phyloP scores from a whole-genome alignment of 2,797 vertebrate species.

The Danio tinwini region DNA sequence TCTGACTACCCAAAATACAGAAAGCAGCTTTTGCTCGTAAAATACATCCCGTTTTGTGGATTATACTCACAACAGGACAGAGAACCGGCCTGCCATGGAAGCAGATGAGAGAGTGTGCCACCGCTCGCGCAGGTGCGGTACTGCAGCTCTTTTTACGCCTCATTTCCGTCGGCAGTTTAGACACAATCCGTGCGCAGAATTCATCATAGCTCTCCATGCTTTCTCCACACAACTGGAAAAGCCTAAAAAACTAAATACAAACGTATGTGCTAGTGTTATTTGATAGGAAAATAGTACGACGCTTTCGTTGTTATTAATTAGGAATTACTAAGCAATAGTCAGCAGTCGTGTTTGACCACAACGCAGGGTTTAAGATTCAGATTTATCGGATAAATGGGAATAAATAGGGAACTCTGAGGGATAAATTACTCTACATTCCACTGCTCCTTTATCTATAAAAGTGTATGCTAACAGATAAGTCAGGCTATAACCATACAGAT shows the following conservation, averaged over 20 bases:
- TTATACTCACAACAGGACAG: constrained; percentile 87
- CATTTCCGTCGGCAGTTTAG: constrained; percentile 76
- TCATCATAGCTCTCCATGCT: constrained; percentile 90
- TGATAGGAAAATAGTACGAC: not conserved
- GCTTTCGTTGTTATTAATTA: not conserved
- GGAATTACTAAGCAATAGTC: not conserved
- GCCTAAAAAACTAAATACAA: not conserved
- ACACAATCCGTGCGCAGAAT: constrained; percentile 83
- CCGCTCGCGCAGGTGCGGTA: constrained; percentile 63
- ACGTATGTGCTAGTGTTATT: not conserved
- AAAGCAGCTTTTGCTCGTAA: too few relatives aligned
- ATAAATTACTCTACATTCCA: not conserved
- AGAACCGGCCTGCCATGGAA: constrained; percentile 87
- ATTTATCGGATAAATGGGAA: too few relatives aligned
- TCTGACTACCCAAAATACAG: too few relatives aligned
- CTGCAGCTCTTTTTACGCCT: constrained; percentile 58
- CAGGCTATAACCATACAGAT: not conserved
- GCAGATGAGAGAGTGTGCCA: constrained; percentile 79
- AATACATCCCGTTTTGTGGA: too few relatives aligned
- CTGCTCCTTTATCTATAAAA: not conserved
- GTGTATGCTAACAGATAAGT: not conserved
- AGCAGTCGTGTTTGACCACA: not conserved
- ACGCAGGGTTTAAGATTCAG: not conserved
- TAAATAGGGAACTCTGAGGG: not conserved
- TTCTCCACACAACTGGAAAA: not conserved